A percentile compares a stretch with the other conserved stretches of the same genome.
These are phyloP conservation scores for Pao palembangensis DNA, from an alignment of 2,113 vertebrate genomes.

Conservation along the genomic window DNA sequence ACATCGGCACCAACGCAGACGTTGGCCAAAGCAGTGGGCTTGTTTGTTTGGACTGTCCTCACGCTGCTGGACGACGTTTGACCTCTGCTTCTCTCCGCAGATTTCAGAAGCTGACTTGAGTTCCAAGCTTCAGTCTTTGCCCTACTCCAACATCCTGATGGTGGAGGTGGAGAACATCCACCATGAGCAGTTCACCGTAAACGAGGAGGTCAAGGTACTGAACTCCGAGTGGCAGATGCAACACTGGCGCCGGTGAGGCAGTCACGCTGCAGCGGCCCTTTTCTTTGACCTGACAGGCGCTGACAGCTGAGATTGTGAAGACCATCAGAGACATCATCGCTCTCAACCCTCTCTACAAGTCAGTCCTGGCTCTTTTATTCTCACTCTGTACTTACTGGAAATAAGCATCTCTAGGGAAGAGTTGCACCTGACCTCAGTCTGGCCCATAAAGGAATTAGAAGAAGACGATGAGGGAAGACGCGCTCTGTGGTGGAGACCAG, in stretches of 20 bases:
- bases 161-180: slow-evolving; percentile 93
- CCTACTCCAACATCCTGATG: slow-evolving; percentile 84
- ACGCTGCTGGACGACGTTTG: background rate
- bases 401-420: no score
- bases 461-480: no score
- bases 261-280: no score
- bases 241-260: no score
- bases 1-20: background rate
- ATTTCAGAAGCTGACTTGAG: slow-evolving; percentile 64
- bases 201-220: slow-evolving; percentile 91
- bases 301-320: slow-evolving; percentile 98
- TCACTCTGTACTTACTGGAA: background rate
- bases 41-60: no score
- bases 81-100: slow-evolving; percentile 28
- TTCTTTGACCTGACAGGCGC: slow-evolving; percentile 75
- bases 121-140: slow-evolving; percentile 59
- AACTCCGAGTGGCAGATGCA: background rate
- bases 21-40: no score
- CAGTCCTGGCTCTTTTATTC: background rate
- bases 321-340: slow-evolving; percentile 98
- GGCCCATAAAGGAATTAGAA: no score
- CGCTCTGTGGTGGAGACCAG: no score
- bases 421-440: no score
- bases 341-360: slow-evolving; percentile 95
- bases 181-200: slow-evolving; percentile 94